These are phyloP conservation scores for Clarias fuscus DNA, from an alignment of 2,797 vertebrate species.

Conservation along the genomic window DNA sequence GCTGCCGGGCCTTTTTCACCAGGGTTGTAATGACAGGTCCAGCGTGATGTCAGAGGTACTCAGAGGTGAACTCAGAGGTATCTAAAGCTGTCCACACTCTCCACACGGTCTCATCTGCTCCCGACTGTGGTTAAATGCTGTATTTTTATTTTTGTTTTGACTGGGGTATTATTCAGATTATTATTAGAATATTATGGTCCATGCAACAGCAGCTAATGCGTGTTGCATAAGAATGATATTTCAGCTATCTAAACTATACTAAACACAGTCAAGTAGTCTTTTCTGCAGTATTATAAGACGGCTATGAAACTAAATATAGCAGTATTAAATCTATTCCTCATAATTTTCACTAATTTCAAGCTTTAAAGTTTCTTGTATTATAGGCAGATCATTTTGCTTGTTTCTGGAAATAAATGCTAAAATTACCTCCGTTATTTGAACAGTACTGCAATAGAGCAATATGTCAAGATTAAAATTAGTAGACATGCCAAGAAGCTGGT, in stretches of 20 bases:
- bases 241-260: neutral
- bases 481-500: neutral
- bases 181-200: too few relatives aligned
- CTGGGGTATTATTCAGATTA: too few relatives aligned
- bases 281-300: neutral
- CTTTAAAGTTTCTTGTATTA: neutral
- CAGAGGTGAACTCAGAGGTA: too few relatives aligned
- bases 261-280: neutral
- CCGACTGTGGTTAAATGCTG: too few relatives aligned
- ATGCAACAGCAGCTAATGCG: too few relatives aligned
- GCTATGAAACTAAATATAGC: neutral
- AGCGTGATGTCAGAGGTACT: too few relatives aligned
- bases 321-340: neutral
- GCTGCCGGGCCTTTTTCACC: too few relatives aligned
- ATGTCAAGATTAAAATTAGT: neutral
- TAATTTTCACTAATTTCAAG: neutral
- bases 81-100: too few relatives aligned
- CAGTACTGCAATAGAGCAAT: neutral
- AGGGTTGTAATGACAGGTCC: too few relatives aligned
- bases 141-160: too few relatives aligned
- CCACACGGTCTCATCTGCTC: too few relatives aligned
- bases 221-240: neutral
- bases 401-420: neutral
- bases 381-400: neutral
- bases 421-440: neutral